Evolutionary conservation across 37 sponge, comb jelly and placozoan genomes (phyloP), one percentile per base, ranked within the genome.

Genomic region (Ephydatia muelleri): DNA sequence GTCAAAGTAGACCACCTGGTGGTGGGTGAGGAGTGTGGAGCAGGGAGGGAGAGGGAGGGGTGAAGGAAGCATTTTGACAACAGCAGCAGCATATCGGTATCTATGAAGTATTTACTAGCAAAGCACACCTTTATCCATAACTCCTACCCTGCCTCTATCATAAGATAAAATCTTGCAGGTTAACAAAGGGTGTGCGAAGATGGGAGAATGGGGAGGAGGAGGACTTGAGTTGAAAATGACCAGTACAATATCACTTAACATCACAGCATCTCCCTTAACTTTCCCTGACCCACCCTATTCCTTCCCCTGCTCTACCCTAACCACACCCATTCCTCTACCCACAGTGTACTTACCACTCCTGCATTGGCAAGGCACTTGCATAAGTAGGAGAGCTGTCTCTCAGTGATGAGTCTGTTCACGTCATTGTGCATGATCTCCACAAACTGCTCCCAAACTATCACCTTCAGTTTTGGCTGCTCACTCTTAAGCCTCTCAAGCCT

Each of bases 1-100:
- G 37, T 92, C 73, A 69, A 87, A 67, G 68, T 93, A 93, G n/a
- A 89, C 89, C 30, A 93, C 70, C 93, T 92, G 49, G 57, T 57
- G 12, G 57, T 13, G 57, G 19, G 57, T n/a, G 19, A 16, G 57
- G 9, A 8, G 4, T 4, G 8, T 43, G 47, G 8, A 21, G 19
- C 57, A 14, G 16, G 57, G 16, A 14, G 57, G 19, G 19, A 19
- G 19, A 19, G 57, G 19, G 9, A 11, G 47, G 47, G 4, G 47
- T 43, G 47, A 43, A 43, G 4, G 43, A 11, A 6, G 3, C 43
- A 43, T 43, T 6, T 43, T 43, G 43, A 43, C 43, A 43, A 6
- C 43, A 43, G 43, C 43, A 43, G 43, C n/a, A n/a, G n/a, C n/a
- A n/a, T n/a, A n/a, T n/a, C n/a, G n/a, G n/a, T n/a, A n/a, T n/a